These are phyloP conservation scores for Coreoperca whiteheadi DNA, from an alignment of 2,113 vertebrate genomes.

Conservation along the genomic window DNA sequence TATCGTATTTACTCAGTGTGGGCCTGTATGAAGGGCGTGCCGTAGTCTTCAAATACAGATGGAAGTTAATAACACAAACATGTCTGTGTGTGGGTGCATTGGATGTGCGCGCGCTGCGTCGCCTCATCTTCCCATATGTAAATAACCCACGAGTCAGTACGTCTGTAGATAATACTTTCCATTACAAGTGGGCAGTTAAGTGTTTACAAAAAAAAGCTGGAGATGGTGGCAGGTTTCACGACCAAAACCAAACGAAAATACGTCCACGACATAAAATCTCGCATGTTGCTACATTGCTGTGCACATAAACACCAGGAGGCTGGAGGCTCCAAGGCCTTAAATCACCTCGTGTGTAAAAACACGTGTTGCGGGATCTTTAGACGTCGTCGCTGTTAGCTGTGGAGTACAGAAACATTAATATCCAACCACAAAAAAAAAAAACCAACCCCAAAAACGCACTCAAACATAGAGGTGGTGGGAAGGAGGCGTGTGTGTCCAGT, in stretches of 20 bases:
- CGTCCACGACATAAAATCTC: background rate
- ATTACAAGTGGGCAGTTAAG: background rate
- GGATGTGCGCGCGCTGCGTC: background rate
- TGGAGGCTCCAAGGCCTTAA: background rate
- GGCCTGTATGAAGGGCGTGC: background rate
- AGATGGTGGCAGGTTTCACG: background rate
- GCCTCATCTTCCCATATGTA: background rate
- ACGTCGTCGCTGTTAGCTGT: constrained; percentile 5
- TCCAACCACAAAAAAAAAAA: constrained; percentile 5
- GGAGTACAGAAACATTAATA: background rate
- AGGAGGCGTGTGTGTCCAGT: background rate
- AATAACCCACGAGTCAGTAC: background rate
- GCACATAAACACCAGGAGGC: background rate
- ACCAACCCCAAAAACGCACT: background rate
- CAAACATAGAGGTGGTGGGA: background rate
- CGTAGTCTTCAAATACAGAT: background rate
- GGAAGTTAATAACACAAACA: background rate
- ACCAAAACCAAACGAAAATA: background rate
- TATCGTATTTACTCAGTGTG: background rate
- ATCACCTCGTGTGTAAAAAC: background rate
- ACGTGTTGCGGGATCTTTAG: constrained; percentile 53
- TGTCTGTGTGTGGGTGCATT: background rate
- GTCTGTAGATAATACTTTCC: background rate
- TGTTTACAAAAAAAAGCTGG: background rate
- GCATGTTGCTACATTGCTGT: no score